Conservation (phyloP, 2,113 vertebrate species). For the Dolichotis patagonum region DNA sequence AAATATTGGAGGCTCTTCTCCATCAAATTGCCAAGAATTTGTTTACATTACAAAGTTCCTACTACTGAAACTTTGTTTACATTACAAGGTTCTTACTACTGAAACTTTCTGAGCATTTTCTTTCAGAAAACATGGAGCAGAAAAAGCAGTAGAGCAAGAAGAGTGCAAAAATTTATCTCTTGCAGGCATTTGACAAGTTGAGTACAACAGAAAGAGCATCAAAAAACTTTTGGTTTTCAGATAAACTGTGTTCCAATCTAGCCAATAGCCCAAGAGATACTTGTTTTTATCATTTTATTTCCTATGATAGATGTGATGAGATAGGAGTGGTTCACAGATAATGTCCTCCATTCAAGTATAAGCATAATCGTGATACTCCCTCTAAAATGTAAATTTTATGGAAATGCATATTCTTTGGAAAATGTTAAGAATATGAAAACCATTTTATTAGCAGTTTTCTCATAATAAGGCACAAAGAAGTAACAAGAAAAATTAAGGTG, state of each 20-base stretch:
- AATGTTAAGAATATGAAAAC: constrained; percentile 76
- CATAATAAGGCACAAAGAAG: constrained; percentile 80
- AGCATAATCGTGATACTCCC: constrained; percentile 66
- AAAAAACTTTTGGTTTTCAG: constrained; percentile 81
- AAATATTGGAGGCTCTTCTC: background rate
- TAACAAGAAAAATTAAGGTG: constrained; percentile 36
- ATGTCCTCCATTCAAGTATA: constrained; percentile 78
- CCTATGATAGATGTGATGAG: constrained; percentile 78
- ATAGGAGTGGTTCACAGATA: constrained; percentile 74
- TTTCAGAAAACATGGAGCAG: background rate
- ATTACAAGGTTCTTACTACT: too few species aligned
- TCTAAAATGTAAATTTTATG: constrained; percentile 77
- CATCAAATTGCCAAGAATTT: background rate
- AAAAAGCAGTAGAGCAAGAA: constrained; percentile 53
- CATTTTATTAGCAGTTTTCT: constrained; percentile 77
- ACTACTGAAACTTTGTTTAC: too few species aligned
- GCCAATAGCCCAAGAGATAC: constrained; percentile 75
- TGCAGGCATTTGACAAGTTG: constrained; percentile 78
- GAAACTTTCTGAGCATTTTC: background rate
- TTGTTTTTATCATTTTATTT: constrained; percentile 72
- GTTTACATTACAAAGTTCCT: too few species aligned
- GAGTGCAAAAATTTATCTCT: constrained; percentile 76
- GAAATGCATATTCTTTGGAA: constrained; percentile 77
- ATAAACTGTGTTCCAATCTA: constrained; percentile 83
- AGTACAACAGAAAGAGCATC: constrained; percentile 81